Evolutionary conservation across 2,888 invertebrate genomes (phyloP), one percentile per base, ranked within the genome.

Genomic region (Agonopterix alstromeriana): DNA sequence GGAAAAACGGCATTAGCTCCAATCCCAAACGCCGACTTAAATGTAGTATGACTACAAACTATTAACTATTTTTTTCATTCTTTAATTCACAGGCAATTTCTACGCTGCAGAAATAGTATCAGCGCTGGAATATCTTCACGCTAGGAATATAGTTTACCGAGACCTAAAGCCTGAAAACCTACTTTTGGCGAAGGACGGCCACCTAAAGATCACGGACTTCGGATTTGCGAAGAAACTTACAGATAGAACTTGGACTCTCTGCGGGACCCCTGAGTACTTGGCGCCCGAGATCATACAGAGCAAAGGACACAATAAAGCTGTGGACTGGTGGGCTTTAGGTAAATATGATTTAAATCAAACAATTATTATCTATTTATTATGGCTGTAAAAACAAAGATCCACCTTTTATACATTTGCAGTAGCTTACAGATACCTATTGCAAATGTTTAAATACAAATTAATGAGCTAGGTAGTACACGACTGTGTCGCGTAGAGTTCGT

Each of bases 301-400:
- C 65, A 98, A 98, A 90, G 99, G 99, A 38, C 98, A 99, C 86
- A 98, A 98, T 76, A 97, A 96, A 77, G 98, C 98, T 7, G 98
- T 99, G 0, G 99, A 99, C 77, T 99, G 98, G 98, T 99, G 98
- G 98, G 98, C 98, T 12, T 90, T 99, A 70, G 98, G 95, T 95
- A 78, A 81, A 89, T 65, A 48, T 36, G 9, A 38, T n/a, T 38
- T 9, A 38, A 5, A 27, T 27, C 27, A 27, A 27, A 27, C 27
- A 27, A 27, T 27, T 17, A 14, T 14, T 1, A 17, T 17, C 2
- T 17, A 3, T 17, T 17, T 14, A 3, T 17, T 27, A 7, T 5
- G 27, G 27, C 1, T 27, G 5, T 27, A 7, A 27, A 5, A 27
- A 5, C 27, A 27, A 27, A 27, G 5, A 27, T 27, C 7, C 27